Conservation (phyloP, 1,140 invertebrate genomes). For the Drosophila pectinifera region DNA sequence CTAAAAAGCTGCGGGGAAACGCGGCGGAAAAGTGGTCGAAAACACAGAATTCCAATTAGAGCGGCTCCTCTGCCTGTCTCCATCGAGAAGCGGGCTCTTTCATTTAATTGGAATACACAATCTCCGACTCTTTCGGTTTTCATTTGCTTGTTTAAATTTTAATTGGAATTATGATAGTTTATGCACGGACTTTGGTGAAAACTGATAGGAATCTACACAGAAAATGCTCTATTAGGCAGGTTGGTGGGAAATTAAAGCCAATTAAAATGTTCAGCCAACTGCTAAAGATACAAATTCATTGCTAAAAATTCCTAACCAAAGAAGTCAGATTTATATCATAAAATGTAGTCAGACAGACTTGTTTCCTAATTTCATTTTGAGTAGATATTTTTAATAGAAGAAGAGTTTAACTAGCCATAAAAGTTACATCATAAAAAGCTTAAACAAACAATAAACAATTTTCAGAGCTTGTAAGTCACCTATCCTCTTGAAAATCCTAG, state of each 20-base stretch:
- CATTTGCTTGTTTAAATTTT: constrained; percentile 23
- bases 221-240: neutral
- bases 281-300: neutral
- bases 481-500: too few relatives aligned
- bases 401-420: neutral
- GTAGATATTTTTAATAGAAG: neutral
- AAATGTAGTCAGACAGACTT: neutral
- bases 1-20: constrained; percentile 16
- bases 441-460: neutral
- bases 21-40: constrained; percentile 13
- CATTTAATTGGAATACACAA: constrained; percentile 35
- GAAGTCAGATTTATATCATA: neutral
- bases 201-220: neutral
- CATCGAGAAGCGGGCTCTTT: constrained; percentile 15
- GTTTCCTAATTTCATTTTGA: neutral
- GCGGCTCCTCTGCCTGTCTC: constrained; percentile 7
- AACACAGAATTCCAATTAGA: constrained; percentile 50
- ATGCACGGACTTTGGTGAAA: neutral
- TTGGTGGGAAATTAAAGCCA: neutral
- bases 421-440: neutral
- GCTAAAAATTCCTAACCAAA: neutral
- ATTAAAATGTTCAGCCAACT: neutral
- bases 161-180: constrained; percentile 26
- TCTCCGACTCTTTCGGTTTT: neutral
- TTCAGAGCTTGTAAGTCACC: neutral